Base-by-base conservation (phyloP, 2,113 vertebrate genomes). In the Circaetus gallicus region DNA sequence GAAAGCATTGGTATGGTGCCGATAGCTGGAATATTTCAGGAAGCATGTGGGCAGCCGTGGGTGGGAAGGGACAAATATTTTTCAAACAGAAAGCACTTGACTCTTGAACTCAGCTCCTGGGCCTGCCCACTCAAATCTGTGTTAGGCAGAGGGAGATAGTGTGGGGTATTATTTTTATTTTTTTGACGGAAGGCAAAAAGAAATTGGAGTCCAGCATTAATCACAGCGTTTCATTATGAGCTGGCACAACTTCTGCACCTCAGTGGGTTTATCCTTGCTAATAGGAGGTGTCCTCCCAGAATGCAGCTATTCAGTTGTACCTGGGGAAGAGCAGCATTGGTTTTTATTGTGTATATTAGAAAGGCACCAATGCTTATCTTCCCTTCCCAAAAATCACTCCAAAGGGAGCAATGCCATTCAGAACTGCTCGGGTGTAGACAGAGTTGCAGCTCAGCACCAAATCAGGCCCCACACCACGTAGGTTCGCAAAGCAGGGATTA, bases 11-110 rank as follows among this genome's bases (percentile, higher is more conserved):
- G 18, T 12, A 9, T 3, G 7, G 45, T 11, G 71, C 72, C 13
- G 65, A 29, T 43, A 59, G 92, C 55, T 40, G 76, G 70, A 76
- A 72, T 79, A 90, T 91, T 90, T 93, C 84, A 85, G 87, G 86
- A 42, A 89, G 88, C 67, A 0, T 1, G 69, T 87, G 79, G 96
- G 96, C 89, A 76, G 91, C 62, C 4, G 77, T 91, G 91, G 94
- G 93, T 66, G 94, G 84, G 78, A 16, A 95, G 84, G 94, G 81
- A 96, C 88, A 95, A 93, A 94, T 86, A 93, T 89, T 96, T 96
- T 89, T 96, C 85, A 82, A 96, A 94, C 95, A 95, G 78, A 94
- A 93, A 13, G 42, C 87, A 42, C 67, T 79, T 67, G 92, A 89
- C 90, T 87, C 90, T 63, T 90, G 92, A 95, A 88, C 91, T 55